Evolutionary conservation across 2,888 invertebrate genomes (phyloP).

Genomic region (Ceraclea dissimilis): DNA sequence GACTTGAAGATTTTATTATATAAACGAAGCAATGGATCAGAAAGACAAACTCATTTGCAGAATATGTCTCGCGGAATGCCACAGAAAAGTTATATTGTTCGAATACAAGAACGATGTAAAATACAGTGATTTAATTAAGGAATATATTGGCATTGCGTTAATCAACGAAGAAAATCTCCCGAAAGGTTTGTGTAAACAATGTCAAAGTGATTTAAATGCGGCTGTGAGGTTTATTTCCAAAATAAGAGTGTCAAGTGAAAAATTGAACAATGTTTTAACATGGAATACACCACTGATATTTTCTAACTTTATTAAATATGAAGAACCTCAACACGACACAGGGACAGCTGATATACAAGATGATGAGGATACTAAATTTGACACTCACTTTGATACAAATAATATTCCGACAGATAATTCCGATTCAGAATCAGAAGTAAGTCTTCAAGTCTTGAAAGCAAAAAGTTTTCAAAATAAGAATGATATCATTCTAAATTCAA

Average conservation of each 20-base stretch:
- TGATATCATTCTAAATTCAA: neutral
- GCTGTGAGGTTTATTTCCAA: constrained; percentile 7
- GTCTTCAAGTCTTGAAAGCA: constrained; percentile 5
- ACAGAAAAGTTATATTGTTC: neutral
- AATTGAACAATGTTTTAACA: neutral
- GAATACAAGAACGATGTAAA: neutral
- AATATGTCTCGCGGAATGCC: neutral
- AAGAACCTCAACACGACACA: neutral
- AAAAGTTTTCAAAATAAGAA: neutral
- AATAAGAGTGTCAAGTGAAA: neutral
- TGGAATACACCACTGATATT: constrained; percentile 7
- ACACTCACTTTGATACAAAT: neutral
- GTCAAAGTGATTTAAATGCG: neutral
- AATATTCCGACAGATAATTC: too few relatives aligned
- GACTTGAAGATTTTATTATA: too few relatives aligned
- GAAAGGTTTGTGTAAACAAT: neutral
- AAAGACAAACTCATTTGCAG: neutral
- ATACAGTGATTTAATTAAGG: constrained; percentile 6
- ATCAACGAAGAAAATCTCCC: neutral
- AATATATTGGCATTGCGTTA: constrained; percentile 2
- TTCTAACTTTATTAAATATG: neutral
- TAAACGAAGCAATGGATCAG: neutral
- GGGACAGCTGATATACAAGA: neutral
- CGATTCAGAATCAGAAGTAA: constrained; percentile 4
- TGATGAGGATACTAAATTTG: neutral